Evolutionary conservation across 2,797 vertebrate species (phyloP).

Genomic region (Coregonus suidteri): DNA sequence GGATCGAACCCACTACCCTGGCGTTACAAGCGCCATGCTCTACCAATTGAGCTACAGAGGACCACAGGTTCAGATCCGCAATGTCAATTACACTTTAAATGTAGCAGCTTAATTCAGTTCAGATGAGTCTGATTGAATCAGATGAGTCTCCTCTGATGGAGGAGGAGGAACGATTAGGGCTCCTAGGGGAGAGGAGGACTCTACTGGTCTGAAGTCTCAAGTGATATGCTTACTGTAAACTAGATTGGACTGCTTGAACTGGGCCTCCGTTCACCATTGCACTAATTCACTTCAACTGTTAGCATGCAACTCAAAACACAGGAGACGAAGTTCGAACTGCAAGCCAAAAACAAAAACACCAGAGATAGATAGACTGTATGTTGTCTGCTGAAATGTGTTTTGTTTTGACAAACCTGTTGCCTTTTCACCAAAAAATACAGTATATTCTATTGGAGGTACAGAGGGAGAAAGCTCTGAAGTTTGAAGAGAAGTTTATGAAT

Average conservation of each 20-base stretch:
- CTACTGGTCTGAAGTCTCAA: background rate
- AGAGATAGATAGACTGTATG: too few species aligned
- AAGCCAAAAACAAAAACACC: background rate
- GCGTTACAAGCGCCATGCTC: too few species aligned
- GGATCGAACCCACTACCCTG: too few species aligned
- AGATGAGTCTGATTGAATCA: background rate
- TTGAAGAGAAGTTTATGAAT: too few species aligned
- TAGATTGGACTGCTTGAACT: constrained; percentile 1
- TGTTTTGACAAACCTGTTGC: background rate
- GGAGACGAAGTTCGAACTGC: background rate
- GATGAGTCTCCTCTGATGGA: too few species aligned
- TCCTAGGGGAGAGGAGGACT: background rate
- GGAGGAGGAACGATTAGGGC: background rate
- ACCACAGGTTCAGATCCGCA: too few species aligned
- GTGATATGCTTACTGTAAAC: constrained; percentile 26
- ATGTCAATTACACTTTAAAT: constrained; percentile 1
- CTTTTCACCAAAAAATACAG: background rate
- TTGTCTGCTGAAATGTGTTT: background rate
- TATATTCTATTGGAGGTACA: too few species aligned
- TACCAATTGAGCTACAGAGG: too few species aligned
- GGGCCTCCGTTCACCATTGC: background rate
- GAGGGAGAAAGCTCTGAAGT: background rate
- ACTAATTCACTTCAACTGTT: background rate
- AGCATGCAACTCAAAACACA: background rate
- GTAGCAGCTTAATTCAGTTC: background rate